These are phyloP conservation scores for Mamestra configurata DNA, from an alignment of 1,140 invertebrate species.

Conservation along the genomic window DNA sequence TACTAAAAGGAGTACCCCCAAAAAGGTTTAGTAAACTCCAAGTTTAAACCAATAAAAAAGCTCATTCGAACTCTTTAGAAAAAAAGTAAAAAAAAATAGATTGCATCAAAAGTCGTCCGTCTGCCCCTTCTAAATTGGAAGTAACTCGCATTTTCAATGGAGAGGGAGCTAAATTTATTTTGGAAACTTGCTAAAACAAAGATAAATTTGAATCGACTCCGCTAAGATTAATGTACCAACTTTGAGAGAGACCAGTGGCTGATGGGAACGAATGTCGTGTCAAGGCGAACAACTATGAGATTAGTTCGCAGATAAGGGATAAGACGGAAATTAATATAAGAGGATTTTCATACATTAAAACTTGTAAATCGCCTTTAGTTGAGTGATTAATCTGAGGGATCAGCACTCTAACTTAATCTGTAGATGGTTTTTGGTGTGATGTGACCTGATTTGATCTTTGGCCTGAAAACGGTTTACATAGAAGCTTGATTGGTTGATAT, in stretches of 20 bases:
- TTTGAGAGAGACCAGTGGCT: constrained; percentile 58
- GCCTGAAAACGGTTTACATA: background rate
- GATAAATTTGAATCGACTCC: constrained; percentile 74
- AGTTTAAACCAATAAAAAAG: background rate
- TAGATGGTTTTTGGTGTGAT: background rate
- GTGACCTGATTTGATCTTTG: background rate
- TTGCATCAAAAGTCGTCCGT: constrained; percentile 32
- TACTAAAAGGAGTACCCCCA: too few species aligned
- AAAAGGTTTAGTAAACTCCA: background rate
- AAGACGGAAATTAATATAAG: constrained; percentile 34
- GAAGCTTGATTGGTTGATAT: too few species aligned
- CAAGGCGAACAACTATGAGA: constrained; percentile 56
- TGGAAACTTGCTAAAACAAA: constrained; percentile 75
- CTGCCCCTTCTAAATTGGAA: constrained; percentile 43
- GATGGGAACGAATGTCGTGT: constrained; percentile 62
- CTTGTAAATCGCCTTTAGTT: background rate
- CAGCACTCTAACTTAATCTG: background rate
- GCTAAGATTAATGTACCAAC: constrained; percentile 73
- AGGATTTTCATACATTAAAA: constrained; percentile 31
- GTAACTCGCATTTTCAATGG: constrained; percentile 50
- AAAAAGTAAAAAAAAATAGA: background rate
- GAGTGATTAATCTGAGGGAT: background rate
- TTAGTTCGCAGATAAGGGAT: constrained; percentile 13
- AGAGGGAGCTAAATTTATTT: constrained; percentile 68
- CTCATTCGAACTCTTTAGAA: background rate